These are phyloP conservation scores for Echiichthys vipera DNA, from an alignment of 2,797 vertebrate genomes.

Conservation along the genomic window DNA sequence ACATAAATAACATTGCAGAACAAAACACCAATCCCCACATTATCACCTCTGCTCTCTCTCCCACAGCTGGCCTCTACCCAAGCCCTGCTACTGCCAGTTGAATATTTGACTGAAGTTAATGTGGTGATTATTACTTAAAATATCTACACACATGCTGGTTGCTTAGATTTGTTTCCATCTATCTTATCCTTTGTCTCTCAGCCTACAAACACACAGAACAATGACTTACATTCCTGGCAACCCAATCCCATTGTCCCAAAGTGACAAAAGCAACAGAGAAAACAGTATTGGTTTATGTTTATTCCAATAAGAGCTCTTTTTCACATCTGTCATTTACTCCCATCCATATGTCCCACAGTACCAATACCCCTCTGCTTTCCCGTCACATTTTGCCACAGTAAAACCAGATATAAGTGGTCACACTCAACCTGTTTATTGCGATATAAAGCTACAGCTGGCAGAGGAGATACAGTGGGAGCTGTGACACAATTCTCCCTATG, in stretches of 20 bases:
- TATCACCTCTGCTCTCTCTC: constrained; percentile 16
- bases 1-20: constrained; percentile 1
- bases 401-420: neutral
- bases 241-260: neutral
- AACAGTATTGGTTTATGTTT: neutral
- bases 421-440: constrained; percentile 14
- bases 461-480: neutral
- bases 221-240: constrained; percentile 33
- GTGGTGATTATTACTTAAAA: constrained; percentile 21
- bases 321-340: neutral
- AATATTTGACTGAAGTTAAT: constrained; percentile 34
- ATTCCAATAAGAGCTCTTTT: neutral
- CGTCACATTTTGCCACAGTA: neutral
- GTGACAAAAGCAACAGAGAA: constrained; percentile 4
- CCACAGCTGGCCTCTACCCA: constrained; percentile 17
- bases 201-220: constrained; percentile 5
- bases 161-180: constrained; percentile 26
- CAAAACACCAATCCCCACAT: constrained; percentile 16
- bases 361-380: neutral
- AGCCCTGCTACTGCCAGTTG: constrained; percentile 12
- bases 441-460: constrained; percentile 21
- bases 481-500: neutral
- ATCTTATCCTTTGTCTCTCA: constrained; percentile 4
- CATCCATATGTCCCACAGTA: neutral
- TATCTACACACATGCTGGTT: constrained; percentile 37